Evolutionary conservation across 1,140 invertebrate genomes (phyloP).

Genomic region (Aphaenogaster ashmeadi): DNA sequence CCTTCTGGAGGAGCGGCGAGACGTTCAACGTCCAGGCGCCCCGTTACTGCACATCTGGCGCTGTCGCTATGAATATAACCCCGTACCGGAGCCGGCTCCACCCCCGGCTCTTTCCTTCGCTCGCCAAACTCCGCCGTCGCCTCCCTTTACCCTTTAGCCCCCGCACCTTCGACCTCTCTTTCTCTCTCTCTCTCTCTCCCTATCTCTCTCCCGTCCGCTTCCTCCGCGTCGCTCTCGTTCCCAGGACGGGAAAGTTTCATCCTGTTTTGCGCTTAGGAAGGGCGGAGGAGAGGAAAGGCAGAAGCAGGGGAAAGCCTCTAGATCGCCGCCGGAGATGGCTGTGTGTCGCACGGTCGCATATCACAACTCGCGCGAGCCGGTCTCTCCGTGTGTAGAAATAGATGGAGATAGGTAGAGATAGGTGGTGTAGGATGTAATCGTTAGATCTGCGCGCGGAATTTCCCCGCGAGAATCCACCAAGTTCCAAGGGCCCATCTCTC

Average conservation of each 20-base stretch:
- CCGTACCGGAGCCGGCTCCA: conserved; percentile 24
- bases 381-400: conserved; percentile 13
- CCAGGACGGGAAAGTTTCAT: conserved; percentile 76
- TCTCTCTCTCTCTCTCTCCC: conserved; percentile 20
- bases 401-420: conserved; percentile 25
- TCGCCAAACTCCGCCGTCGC: conserved; percentile 64
- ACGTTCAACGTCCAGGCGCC: conserved; percentile 81
- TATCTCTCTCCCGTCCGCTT: neutral
- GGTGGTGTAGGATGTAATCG: conserved; percentile 47
- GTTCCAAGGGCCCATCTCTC: neutral
- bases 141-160: conserved; percentile 24
- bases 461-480: conserved; percentile 12
- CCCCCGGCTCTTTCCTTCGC: conserved; percentile 56
- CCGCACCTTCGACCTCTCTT: conserved; percentile 42
- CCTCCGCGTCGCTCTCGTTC: conserved; percentile 12
- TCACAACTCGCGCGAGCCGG: conserved; percentile 10
- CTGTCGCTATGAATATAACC: conserved; percentile 82
- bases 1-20: conserved; percentile 72
- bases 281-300: neutral
- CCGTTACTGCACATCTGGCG: conserved; percentile 80
- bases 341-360: conserved; percentile 45
- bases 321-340: conserved; percentile 54
- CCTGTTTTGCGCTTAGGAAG: conserved; percentile 72
- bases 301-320: conserved; percentile 4
- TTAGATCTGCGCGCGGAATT: conserved; percentile 59